phyloP scores from a whole-genome alignment of 1,140 invertebrate species.

The Aphaenogaster ashmeadi region DNA sequence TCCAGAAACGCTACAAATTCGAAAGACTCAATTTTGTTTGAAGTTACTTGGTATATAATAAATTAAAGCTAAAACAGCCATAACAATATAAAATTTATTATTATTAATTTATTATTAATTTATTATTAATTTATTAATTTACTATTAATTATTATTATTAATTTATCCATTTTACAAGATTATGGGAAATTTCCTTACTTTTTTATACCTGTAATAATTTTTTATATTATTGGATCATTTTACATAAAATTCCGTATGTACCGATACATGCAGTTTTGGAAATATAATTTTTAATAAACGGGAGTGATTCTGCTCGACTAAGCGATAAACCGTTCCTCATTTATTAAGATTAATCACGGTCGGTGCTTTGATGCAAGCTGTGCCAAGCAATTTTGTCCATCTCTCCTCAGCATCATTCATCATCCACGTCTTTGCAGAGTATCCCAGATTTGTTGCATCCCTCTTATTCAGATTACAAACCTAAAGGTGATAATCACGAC shows the following conservation, averaged over 20 bases:
- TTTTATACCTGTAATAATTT: background rate
- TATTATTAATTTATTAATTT: background rate
- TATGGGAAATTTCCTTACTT: background rate
- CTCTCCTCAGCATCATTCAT: background rate
- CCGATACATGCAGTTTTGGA: background rate
- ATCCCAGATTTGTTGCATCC: background rate
- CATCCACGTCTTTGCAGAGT: background rate
- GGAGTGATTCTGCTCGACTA: background rate
- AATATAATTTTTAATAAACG: slow-evolving; percentile 32
- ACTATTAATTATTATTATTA: background rate
- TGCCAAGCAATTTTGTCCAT: slow-evolving; percentile 35
- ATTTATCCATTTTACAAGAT: background rate
- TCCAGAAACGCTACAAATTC: slow-evolving; percentile 10
- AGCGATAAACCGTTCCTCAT: slow-evolving; percentile 14
- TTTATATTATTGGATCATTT: background rate
- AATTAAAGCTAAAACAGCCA: slow-evolving; percentile 1
- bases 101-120: no score
- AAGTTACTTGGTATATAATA: background rate
- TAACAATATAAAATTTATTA: slow-evolving; percentile 16
- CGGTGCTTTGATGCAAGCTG: slow-evolving; percentile 29
- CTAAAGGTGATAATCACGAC: background rate
- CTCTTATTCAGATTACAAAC: background rate
- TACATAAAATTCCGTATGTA: background rate
- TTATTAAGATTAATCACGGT: slow-evolving; percentile 25
- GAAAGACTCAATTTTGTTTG: background rate